Percentiles rank a stretch among this genome's conserved stretches.
phyloP scores from a whole-genome alignment of 2,113 vertebrate genomes.

The Rhinolophus sinicus region DNA sequence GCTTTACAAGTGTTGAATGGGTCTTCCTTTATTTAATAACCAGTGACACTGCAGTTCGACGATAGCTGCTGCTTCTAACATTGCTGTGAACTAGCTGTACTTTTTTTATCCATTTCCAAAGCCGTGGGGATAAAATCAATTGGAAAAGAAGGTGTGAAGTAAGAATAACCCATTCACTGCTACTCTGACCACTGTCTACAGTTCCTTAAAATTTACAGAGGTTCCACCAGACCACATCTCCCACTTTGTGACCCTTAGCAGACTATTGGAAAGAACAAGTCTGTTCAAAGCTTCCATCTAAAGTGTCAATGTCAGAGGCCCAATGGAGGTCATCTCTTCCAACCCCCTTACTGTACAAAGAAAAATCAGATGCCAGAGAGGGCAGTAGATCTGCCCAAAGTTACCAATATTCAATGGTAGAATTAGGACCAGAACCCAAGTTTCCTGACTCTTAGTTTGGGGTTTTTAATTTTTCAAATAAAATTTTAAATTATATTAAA shows the following conservation, averaged over 20 bases:
- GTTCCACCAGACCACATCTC: neutral
- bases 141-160: neutral
- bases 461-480: constrained; percentile 24
- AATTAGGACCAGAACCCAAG: neutral
- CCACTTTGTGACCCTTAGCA: neutral
- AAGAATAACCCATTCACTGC: neutral
- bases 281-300: neutral
- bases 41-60: neutral
- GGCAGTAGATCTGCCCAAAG: neutral
- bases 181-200: neutral
- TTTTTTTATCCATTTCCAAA: constrained; percentile 11
- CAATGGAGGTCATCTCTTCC: neutral
- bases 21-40: constrained; percentile 19
- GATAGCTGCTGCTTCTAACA: neutral
- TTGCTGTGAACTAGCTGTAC: neutral
- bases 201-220: neutral
- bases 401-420: neutral
- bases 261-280: neutral
- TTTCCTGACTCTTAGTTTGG: neutral
- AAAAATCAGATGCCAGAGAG: neutral
- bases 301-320: neutral
- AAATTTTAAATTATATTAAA: neutral
- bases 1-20: neutral
- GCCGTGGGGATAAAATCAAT: neutral
- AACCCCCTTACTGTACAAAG: neutral